Conservation (phyloP, 2,888 invertebrate species). For the Drosophila pegasa region DNA sequence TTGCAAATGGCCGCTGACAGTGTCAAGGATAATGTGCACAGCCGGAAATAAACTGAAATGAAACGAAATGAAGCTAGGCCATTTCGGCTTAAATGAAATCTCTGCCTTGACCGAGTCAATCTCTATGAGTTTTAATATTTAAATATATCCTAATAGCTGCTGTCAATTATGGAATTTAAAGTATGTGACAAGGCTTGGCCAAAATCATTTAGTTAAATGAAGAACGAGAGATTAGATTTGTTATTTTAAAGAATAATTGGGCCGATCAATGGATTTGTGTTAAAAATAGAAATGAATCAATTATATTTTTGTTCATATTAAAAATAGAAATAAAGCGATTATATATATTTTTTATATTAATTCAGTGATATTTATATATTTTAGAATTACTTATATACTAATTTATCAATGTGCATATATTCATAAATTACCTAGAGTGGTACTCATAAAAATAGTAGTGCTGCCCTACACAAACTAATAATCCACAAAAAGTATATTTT, state of each 20-base stretch:
- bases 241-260: no score
- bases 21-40: constrained; percentile 67
- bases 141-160: neutral
- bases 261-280: neutral
- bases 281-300: no score
- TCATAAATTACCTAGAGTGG: no score
- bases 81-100: constrained; percentile 17
- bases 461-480: no score
- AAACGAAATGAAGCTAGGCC: constrained; percentile 18
- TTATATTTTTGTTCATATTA: no score
- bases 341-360: no score
- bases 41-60: constrained; percentile 42
- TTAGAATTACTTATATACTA: no score
- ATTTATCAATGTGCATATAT: no score
- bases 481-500: no score
- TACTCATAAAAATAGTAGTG: no score
- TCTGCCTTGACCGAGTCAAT: constrained; percentile 1
- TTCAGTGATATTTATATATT: no score
- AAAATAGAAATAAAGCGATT: no score
- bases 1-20: constrained; percentile 57
- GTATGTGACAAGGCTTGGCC: neutral
- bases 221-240: neutral
- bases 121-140: neutral
- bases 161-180: neutral
- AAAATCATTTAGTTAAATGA: neutral